A percentile compares a stretch with the other conserved stretches of the same genome.
Conservation (phyloP, 2,797 vertebrate species). For the Cyclopterus lumpus region DNA sequence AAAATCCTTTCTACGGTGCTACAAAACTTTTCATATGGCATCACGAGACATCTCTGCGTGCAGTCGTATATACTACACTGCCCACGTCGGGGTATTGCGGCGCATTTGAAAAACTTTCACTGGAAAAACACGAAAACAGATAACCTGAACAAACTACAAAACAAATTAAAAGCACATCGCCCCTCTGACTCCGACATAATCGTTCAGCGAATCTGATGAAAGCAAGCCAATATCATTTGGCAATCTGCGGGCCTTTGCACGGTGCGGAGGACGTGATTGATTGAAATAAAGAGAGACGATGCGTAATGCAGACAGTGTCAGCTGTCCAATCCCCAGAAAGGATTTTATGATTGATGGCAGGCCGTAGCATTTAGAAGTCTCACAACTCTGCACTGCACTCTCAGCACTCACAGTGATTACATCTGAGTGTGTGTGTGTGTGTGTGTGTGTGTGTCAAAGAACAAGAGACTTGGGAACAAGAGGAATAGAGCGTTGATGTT, state of each 20-base stretch:
- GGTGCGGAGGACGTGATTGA: slow-evolving; percentile 66
- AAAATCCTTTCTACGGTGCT: not conserved
- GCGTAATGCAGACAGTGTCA: slow-evolving; percentile 76
- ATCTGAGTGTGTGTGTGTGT: slow-evolving; percentile 53
- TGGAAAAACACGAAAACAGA: not conserved
- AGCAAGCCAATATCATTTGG: slow-evolving; percentile 74
- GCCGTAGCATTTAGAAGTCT: slow-evolving; percentile 70
- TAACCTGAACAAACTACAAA: slow-evolving; percentile 32
- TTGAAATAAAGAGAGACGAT: slow-evolving; percentile 77
- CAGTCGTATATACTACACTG: not conserved
- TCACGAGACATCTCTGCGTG: not conserved
- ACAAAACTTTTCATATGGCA: not conserved
- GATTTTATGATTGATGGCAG: slow-evolving; percentile 81
- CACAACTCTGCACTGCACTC: slow-evolving; percentile 76
- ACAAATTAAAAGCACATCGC: slow-evolving; percentile 42
- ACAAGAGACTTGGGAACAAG: slow-evolving; percentile 2
- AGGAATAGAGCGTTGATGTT: slow-evolving; percentile 16
- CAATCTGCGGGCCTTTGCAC: slow-evolving; percentile 67
- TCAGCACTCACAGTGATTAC: slow-evolving; percentile 81
- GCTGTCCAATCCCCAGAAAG: slow-evolving; percentile 80
- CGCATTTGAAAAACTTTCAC: slow-evolving; percentile 3
- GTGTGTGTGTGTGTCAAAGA: slow-evolving; percentile 27
- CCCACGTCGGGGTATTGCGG: not conserved
- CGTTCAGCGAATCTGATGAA: slow-evolving; percentile 65
- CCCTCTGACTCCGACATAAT: slow-evolving; percentile 49